Base-by-base conservation (phyloP, 2,888 invertebrate species). In the Euzetes globulus region DNA sequence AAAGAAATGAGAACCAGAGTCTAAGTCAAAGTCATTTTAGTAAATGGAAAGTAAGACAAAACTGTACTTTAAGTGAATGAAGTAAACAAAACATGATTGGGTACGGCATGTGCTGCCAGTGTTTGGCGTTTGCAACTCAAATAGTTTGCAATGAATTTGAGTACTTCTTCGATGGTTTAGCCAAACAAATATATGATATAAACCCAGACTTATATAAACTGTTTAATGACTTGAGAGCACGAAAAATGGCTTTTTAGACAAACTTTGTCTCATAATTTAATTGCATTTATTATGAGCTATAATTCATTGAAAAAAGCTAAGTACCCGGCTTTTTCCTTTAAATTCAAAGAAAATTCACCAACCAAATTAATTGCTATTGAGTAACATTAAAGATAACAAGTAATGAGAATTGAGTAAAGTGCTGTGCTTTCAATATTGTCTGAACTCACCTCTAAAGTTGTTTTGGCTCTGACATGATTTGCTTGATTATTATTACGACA, bases 171-270 rank as follows among this genome's bases (percentile, higher is more conserved):
- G 13, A 29, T 60, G 60, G 60, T 60, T 29, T n/a, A 55, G 60
- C 27, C 60, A 60, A 60, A 60, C 60, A 60, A 60, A 60, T 60
- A 52, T 19, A 52, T n/a, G 7, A 60, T 60, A 60, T 60, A 60
- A 60, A 60, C 60, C 13, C 22, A 60, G 60, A 47, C 29, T 60
- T 22, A 60, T 27, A 60, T 60, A 60, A 60, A 60, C 60, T 60
- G 60, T 60, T 60, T 60, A 60, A 60, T 60, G 60, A 60, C 27
- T 25, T 25, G 60, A 15, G n/a, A 13, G 19, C 60, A 60, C 22
- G 19, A 5, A 4, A 60, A 27, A 11, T 60, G 55, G 27, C 60
- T 33, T 33, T 33, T 33, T 9, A 33, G 33, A 33, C 50, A 50
- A 50, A 4, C 50, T 50, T 50, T 50, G 5, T 9, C 9, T 33